A percentile compares a stretch with the other conserved stretches of the same genome.
Evolutionary conservation across 2,113 vertebrate species (phyloP).

Genomic region (Ariopsis seemanni): DNA sequence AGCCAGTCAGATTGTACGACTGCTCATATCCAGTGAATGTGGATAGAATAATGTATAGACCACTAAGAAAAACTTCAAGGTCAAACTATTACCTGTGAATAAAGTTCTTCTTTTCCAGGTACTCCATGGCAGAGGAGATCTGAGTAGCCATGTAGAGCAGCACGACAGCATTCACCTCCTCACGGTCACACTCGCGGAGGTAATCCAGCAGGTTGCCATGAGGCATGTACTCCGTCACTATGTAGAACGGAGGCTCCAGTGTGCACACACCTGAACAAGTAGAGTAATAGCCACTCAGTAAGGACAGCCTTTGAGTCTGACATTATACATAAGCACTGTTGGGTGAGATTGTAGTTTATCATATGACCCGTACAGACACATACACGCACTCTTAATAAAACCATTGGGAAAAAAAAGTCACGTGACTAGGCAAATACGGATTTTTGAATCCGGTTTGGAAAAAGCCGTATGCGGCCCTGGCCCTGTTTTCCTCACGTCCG

Average conservation of each 20-base stretch:
- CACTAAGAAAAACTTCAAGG: too few species aligned
- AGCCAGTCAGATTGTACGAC: too few species aligned
- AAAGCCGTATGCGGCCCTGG: too few species aligned
- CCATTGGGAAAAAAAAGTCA: too few species aligned
- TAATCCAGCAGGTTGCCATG: constrained; percentile 96
- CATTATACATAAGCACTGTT: not conserved
- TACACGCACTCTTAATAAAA: too few species aligned
- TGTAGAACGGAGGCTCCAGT: constrained; percentile 95
- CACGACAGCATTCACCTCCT: constrained; percentile 96
- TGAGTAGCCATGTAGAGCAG: constrained; percentile 98
- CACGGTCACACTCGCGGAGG: constrained; percentile 90
- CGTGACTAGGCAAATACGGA: too few species aligned
- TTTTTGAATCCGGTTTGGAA: too few species aligned
- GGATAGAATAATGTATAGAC: too few species aligned
- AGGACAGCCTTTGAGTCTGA: not conserved
- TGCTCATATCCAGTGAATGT: too few species aligned
- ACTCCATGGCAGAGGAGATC: constrained; percentile 99
- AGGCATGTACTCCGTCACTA: constrained; percentile 99
- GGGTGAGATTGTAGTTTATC: not conserved
- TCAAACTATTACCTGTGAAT: constrained; percentile 85
- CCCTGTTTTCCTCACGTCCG: too few species aligned
- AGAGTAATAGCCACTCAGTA: not conserved
- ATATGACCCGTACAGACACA: too few species aligned
- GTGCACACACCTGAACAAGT: constrained; percentile 88
- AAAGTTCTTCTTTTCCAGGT: constrained; percentile 99